Percentiles rank a stretch among this genome's conserved stretches.
These are phyloP conservation scores for Dicyrtoma fusca DNA, from an alignment of 2,888 invertebrate genomes.

Conservation along the genomic window DNA sequence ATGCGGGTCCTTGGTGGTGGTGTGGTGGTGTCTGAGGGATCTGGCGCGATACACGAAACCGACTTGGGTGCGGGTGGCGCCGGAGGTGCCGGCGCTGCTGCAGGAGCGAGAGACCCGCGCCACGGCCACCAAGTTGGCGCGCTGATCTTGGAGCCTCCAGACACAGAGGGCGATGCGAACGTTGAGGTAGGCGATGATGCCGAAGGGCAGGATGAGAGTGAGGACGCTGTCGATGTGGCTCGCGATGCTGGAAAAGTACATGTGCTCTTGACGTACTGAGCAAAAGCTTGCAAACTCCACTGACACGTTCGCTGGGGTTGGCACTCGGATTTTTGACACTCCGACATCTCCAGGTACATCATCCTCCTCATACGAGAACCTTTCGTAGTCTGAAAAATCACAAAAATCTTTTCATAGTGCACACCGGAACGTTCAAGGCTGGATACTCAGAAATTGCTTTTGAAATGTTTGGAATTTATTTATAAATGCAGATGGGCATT, in stretches of 20 bases:
- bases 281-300: constrained; percentile 58
- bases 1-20: not conserved
- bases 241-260: constrained; percentile 66
- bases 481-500: no score
- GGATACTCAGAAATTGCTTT: no score
- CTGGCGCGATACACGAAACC: constrained; percentile 33
- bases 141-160: constrained; percentile 61
- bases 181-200: constrained; percentile 72
- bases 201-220: constrained; percentile 74
- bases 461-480: no score
- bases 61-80: not conserved
- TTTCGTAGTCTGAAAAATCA: no score
- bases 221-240: constrained; percentile 73
- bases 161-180: constrained; percentile 71
- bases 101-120: constrained; percentile 22
- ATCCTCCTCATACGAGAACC: no score
- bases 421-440: no score
- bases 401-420: no score
- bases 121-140: constrained; percentile 49
- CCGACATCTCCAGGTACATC: no score
- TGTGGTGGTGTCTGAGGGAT: not conserved
- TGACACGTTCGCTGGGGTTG: not conserved
- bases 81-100: not conserved
- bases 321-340: no score
- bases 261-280: constrained; percentile 62